Evolutionary conservation across 2,797 vertebrate genomes (phyloP).

Genomic region (Natrix natrix): DNA sequence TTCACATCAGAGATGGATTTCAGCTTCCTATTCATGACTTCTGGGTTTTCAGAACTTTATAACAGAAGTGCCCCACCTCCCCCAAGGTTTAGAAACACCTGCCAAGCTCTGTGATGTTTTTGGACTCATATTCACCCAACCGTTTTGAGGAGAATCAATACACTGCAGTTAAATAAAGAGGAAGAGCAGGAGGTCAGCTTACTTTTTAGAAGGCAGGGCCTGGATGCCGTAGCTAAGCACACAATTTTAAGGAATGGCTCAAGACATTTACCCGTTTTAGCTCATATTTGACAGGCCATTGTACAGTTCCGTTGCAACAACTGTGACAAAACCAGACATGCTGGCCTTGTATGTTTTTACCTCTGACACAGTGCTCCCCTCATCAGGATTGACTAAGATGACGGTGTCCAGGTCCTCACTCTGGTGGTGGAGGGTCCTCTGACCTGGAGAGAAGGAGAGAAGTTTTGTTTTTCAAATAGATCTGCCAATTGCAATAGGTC

Average conservation of each 20-base stretch:
- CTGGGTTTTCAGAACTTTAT: neutral
- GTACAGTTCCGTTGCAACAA: neutral
- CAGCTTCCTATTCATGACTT: neutral
- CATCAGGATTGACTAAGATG: constrained; percentile 90
- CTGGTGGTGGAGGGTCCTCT: constrained; percentile 87
- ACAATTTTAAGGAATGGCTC: neutral
- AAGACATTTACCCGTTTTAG: neutral
- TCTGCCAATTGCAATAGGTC: neutral
- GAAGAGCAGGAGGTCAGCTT: neutral
- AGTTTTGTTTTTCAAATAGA: neutral
- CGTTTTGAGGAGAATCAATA: neutral
- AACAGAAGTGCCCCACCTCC: neutral
- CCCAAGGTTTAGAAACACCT: neutral
- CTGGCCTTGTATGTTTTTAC: constrained; percentile 65
- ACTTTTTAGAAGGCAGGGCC: neutral
- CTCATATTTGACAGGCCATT: neutral
- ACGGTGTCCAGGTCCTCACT: constrained; percentile 88
- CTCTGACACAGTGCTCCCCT: constrained; percentile 81
- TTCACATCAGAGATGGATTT: constrained; percentile 11
- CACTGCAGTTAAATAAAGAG: neutral
- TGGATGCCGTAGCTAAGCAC: neutral
- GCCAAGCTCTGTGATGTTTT: neutral
- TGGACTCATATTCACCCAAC: neutral
- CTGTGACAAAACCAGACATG: neutral
- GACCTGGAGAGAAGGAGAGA: constrained; percentile 75